Evolutionary conservation across 1,140 invertebrate genomes (phyloP), one percentile per base, ranked within the genome.

Genomic region (Mylabris phalerata): DNA sequence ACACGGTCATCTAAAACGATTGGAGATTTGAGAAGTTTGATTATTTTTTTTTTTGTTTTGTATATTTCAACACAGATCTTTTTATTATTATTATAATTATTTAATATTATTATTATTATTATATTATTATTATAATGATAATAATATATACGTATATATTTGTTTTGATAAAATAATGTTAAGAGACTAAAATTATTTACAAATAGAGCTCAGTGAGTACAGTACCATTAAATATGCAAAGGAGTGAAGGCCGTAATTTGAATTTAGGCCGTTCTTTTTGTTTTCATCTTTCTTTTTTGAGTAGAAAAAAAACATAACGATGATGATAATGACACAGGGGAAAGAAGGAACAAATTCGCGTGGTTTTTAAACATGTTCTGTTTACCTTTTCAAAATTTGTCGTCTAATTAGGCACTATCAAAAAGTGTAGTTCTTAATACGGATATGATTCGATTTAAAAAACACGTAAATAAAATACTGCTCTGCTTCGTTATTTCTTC

Each of bases 371-470:
- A 19, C 19, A 19, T 19, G 19, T 19, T 19, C 19, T 19, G 19
- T 19, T 19, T 19, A 19, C 32, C 32, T 7, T 32, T 32, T 7
- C 32, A 32, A 32, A 32, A 32, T 32, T 32, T 7, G 19, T 19
- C 19, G 19, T 54, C 51, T 54, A 54, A 32, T 61, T 66, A 71
- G 69, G 69, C 69, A 71, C 69, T 70, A 70, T 68, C 60, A 66
- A 57, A 32, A n/a, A 48, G 19, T 48, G 48, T 57, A 67, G 63
- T 65, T 67, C 64, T 66, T 67, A 19, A 65, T 55, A 42, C 41
- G 50, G 66, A 70, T 72, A 71, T 70, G 64, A 70, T 67, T 71
- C 62, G 56, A 48, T 72, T 70, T 68, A 66, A 68, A 71, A 70
- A 69, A 66, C 60, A 67, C 58, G 66, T 68, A 69, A 70, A 67